Evolutionary conservation across 2,888 invertebrate species (phyloP).

Genomic region (Drosophila infuscata): DNA sequence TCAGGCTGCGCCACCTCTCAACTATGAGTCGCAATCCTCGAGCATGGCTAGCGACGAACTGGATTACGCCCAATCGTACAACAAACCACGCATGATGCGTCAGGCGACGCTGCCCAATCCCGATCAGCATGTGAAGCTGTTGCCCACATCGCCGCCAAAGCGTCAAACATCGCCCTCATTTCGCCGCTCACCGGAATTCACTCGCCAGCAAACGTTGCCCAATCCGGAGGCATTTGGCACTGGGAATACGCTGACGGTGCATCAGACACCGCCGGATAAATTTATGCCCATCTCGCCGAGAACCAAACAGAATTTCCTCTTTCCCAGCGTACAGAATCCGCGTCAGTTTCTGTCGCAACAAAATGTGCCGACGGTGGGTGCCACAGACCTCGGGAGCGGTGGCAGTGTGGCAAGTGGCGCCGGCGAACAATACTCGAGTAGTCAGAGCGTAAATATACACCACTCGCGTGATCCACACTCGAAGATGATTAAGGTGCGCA

Average conservation of each 20-base stretch:
- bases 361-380: conserved; percentile 83
- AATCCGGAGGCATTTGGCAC: conserved; percentile 83
- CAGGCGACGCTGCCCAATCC: conserved; percentile 85
- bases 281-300: conserved; percentile 84
- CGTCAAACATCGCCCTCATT: conserved; percentile 84
- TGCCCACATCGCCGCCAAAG: conserved; percentile 85
- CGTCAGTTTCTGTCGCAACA: conserved; percentile 84
- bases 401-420: conserved; percentile 63
- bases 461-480: conserved; percentile 81
- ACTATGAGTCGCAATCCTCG: conserved; percentile 69
- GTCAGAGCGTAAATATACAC: conserved; percentile 84
- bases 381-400: conserved; percentile 73
- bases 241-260: conserved; percentile 82
- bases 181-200: conserved; percentile 84
- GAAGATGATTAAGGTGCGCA: conserved; percentile 85
- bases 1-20: conserved; percentile 52
- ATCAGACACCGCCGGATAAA: conserved; percentile 78
- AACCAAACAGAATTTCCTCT: conserved; percentile 84
- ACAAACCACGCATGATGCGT: conserved; percentile 81
- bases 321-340: conserved; percentile 83
- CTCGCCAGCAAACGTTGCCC: conserved; percentile 84
- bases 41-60: conserved; percentile 70
- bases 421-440: conserved; percentile 83
- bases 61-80: conserved; percentile 68
- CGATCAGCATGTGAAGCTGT: conserved; percentile 83